phyloP scores from a whole-genome alignment of 2,113 vertebrate genomes.

The Gallinago paraguaiae region DNA sequence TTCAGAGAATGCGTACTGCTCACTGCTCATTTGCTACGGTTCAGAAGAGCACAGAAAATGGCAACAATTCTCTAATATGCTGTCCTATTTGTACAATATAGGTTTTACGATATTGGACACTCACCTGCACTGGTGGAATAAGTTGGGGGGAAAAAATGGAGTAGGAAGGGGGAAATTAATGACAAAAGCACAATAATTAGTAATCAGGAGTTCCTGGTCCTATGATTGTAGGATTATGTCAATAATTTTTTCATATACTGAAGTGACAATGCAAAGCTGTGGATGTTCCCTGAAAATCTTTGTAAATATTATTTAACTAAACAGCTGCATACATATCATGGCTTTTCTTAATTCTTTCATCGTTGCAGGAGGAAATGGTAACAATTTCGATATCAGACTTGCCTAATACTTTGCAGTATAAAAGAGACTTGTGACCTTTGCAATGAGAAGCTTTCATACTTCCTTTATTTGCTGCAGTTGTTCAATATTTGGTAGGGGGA shows the following conservation, averaged over 20 bases:
- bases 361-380: not conserved
- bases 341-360: not conserved
- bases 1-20: not conserved
- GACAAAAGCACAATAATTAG: not conserved
- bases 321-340: not conserved
- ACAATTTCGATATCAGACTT: not conserved
- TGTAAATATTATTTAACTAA: not conserved
- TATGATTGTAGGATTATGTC: not conserved
- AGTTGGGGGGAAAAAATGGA: not conserved
- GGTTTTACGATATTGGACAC: not conserved
- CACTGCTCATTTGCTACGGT: not conserved
- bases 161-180: not conserved
- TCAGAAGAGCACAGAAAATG: not conserved
- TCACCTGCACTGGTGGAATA: not conserved
- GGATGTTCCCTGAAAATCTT: not conserved
- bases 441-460: not conserved
- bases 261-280: not conserved
- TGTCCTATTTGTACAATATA: not conserved
- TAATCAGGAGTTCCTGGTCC: not conserved
- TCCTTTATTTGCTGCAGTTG: not conserved
- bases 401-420: not conserved
- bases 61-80: not conserved
- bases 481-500: not conserved
- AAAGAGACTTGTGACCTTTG: not conserved
- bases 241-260: not conserved